phyloP scores from a whole-genome alignment of 2,888 invertebrate species.

The Helicoverpa assulta region DNA sequence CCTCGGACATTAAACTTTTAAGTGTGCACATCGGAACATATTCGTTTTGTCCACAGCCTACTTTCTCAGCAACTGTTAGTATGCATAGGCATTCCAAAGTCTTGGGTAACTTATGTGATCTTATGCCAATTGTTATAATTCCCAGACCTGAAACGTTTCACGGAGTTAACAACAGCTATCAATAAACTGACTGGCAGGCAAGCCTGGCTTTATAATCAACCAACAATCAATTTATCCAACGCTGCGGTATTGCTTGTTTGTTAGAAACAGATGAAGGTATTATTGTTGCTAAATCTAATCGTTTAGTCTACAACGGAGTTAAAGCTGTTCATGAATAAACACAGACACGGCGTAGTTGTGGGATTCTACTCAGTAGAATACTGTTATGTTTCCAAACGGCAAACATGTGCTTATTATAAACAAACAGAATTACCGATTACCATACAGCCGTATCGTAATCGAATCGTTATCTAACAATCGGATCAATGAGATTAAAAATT shows the following conservation, averaged over 20 bases:
- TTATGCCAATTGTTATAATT: too few species aligned
- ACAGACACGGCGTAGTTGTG: not conserved
- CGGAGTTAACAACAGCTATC: too few species aligned
- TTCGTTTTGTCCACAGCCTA: too few species aligned
- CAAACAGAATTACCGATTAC: constrained; percentile 1
- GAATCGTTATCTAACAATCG: constrained; percentile 3
- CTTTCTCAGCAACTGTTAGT: too few species aligned
- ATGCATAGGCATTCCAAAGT: too few species aligned
- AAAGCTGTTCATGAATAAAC: not conserved
- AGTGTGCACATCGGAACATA: too few species aligned
- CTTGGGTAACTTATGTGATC: too few species aligned
- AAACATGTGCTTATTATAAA: constrained; percentile 1
- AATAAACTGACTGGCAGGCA: not conserved
- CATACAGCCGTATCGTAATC: constrained; percentile 6
- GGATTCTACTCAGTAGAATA: not conserved
- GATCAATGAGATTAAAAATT: constrained; percentile 29
- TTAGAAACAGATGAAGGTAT: not conserved
- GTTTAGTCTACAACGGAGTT: constrained; percentile 1
- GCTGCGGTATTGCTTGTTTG: not conserved
- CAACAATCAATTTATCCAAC: too few species aligned
- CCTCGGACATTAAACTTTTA: too few species aligned
- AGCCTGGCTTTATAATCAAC: not conserved
- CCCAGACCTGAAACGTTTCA: too few species aligned
- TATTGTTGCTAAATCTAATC: not conserved
- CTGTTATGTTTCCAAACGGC: not conserved